Conservation (phyloP, 1,140 invertebrate species). For the Brachionus sp. region DNA sequence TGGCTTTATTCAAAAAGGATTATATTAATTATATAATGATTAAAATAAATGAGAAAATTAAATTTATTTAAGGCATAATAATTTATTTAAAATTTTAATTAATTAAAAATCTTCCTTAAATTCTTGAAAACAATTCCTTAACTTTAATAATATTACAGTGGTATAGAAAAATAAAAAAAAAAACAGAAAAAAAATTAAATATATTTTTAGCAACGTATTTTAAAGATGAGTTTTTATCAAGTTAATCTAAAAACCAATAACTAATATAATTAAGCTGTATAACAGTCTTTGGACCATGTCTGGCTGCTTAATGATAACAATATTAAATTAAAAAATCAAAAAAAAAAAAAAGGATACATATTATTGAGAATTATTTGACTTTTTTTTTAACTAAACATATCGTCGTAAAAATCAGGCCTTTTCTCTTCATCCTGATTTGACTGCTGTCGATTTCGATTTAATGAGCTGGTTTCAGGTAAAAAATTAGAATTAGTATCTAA, state of each 20-base stretch:
- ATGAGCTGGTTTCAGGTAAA: background rate
- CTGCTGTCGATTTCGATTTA: background rate
- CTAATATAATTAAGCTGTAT: background rate
- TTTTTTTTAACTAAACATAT: slow-evolving; percentile 39
- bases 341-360: slow-evolving; percentile 38
- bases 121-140: background rate
- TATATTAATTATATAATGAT: no score
- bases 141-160: background rate
- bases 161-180: background rate
- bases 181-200: background rate
- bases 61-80: background rate
- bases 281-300: background rate
- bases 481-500: slow-evolving; percentile 27
- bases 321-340: background rate
- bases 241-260: background rate
- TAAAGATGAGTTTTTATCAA: background rate
- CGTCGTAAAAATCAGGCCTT: slow-evolving; percentile 44
- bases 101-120: background rate
- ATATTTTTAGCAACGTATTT: background rate
- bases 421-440: background rate
- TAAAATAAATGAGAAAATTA: no score
- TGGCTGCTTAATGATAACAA: background rate
- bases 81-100: background rate
- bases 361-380: background rate
- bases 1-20: no score